Evolutionary conservation across 2,888 invertebrate species (phyloP).

Genomic region (Heteromyza rotundicornis): DNA sequence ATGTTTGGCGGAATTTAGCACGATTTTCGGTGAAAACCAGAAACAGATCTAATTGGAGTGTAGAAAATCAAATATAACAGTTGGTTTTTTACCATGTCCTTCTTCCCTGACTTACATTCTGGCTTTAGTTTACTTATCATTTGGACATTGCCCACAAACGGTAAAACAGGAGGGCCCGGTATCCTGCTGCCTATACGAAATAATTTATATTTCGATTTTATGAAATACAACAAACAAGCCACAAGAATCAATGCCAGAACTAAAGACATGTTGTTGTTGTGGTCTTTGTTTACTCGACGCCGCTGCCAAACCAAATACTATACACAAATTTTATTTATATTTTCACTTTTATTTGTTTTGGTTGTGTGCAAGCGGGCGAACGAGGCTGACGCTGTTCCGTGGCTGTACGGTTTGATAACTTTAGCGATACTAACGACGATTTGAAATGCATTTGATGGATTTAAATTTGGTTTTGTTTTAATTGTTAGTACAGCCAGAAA

Average conservation of each 20-base stretch:
- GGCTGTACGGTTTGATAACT: too few relatives aligned
- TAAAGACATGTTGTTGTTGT: constrained; percentile 32
- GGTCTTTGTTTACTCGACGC: background rate
- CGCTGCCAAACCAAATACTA: background rate
- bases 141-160: constrained; percentile 56
- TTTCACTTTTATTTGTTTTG: background rate
- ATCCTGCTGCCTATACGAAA: constrained; percentile 42
- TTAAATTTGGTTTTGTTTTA: too few relatives aligned
- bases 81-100: background rate
- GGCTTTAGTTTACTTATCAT: constrained; percentile 54
- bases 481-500: too few relatives aligned
- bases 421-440: too few relatives aligned
- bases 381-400: too few relatives aligned
- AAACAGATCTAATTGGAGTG: constrained; percentile 42
- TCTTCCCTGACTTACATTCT: constrained; percentile 46
- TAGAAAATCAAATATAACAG: background rate
- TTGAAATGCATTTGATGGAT: too few relatives aligned
- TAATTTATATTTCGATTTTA: constrained; percentile 38
- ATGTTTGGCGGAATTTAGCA: constrained; percentile 45
- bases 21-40: constrained; percentile 46
- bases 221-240: constrained; percentile 26
- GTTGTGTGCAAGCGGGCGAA: too few relatives aligned
- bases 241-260: constrained; percentile 29
- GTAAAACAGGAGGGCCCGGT: constrained; percentile 57
- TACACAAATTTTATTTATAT: background rate